Evolutionary conservation across 2,113 vertebrate species (phyloP), one percentile per base, ranked within the genome.

Genomic region (Calidris pygmaea): DNA sequence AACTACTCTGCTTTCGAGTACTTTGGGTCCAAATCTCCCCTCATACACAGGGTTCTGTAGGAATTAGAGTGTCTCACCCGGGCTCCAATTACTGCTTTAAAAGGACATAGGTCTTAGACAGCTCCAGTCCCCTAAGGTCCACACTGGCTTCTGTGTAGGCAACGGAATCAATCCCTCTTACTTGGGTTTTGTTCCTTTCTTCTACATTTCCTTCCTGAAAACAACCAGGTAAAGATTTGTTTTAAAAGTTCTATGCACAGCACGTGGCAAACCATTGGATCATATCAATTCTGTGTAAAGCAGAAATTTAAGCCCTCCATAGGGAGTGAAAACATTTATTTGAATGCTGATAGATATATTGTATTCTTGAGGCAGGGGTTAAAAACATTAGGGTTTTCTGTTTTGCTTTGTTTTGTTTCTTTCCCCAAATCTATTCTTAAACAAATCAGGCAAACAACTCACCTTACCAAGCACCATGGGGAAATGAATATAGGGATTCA

Each of bases 401-500:
- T 72, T 94, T 91, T n/a, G 10, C 60, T 95, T 91, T 92, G 77
- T 65, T 95, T 95, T 65, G 14, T 82, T 95, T 95, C 74, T 92
- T 93, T 85, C 53, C 43, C 34, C 56, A 97, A 83, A 85, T 47
- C 87, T 92, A 52, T 96, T 97, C 71, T 92, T 96, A 97, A 96
- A 91, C 48, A 97, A 95, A 86, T 95, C 82, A 96, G 81, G 92
- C 78, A 97, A 84, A 60, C 65, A 96, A 85, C 94, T 95, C 92
- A 95, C 80, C 89, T 96, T 89, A 83, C 66, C 59, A 86, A 96
- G 70, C 81, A 87, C 82, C 63, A 35, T 24, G 63, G 96, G 97
- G 90, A 97, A 96, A 89, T 93, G 87, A 96, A 97, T 90, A 72
- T 84, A 92, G 83, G 88, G 80, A 89, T 95, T 95, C 90, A 85